Evolutionary conservation across 2,888 invertebrate species (phyloP).

Genomic region (Linnaemya vulpina): DNA sequence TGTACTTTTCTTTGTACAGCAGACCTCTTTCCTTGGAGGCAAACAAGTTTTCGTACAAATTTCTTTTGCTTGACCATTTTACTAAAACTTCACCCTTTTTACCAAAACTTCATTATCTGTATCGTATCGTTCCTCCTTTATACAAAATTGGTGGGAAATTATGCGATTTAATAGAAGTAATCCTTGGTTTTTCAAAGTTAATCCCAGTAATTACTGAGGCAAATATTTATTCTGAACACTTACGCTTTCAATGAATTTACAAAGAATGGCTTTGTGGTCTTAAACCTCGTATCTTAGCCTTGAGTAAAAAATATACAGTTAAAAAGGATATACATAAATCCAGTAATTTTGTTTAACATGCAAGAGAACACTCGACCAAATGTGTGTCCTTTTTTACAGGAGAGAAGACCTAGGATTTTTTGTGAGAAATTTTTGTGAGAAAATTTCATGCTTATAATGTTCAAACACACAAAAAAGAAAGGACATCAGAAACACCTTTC

Average conservation of each 20-base stretch:
- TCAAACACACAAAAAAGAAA: constrained; percentile 30
- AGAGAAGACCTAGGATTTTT: constrained; percentile 38
- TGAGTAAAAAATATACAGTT: constrained; percentile 24
- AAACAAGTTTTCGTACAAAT: neutral
- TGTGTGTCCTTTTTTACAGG: constrained; percentile 40
- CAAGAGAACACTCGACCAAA: constrained; percentile 8
- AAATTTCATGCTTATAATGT: constrained; percentile 56
- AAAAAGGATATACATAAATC: constrained; percentile 37
- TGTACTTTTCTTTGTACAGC: neutral
- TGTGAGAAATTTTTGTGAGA: constrained; percentile 59
- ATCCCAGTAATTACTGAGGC: constrained; percentile 59
- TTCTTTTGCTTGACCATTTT: neutral
- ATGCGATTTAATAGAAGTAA: constrained; percentile 32
- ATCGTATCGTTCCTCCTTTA: neutral
- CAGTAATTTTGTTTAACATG: constrained; percentile 17
- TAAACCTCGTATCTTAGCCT: constrained; percentile 15
- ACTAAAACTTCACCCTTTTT: neutral
- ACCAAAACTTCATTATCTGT: neutral
- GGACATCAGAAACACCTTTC: constrained; percentile 68
- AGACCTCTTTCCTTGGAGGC: constrained; percentile 25
- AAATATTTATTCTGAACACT: constrained; percentile 47
- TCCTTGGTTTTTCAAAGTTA: constrained; percentile 57
- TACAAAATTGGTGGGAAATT: neutral
- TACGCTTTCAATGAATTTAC: constrained; percentile 41
- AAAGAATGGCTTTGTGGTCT: constrained; percentile 35